phyloP scores from a whole-genome alignment of 1,140 invertebrate genomes.

The Philotrypesis tridentata region DNA sequence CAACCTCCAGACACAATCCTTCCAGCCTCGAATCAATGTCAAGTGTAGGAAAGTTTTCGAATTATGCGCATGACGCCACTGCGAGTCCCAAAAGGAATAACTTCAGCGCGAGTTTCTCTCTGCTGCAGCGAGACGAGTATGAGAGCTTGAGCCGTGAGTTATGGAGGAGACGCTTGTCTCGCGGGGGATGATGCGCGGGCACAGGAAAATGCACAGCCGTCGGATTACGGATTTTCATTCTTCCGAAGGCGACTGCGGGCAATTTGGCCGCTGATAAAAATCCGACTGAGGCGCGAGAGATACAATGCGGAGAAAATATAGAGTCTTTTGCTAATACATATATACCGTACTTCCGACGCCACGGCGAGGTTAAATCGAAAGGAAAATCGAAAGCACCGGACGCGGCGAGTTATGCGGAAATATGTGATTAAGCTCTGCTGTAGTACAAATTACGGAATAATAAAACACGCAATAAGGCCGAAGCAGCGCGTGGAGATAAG shows the following conservation, averaged over 20 bases:
- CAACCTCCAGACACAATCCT: conserved; percentile 17
- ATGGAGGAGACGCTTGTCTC: not conserved
- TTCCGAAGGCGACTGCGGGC: too few relatives aligned
- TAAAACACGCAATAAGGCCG: not conserved
- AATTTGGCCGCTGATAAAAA: too few relatives aligned
- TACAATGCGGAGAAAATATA: too few relatives aligned
- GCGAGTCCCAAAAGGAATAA: not conserved
- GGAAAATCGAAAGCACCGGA: too few relatives aligned
- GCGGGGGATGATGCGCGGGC: not conserved
- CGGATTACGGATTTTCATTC: too few relatives aligned
- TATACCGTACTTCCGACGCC: too few relatives aligned
- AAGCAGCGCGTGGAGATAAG: not conserved
- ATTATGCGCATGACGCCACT: conserved; percentile 5
- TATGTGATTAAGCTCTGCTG: not conserved
- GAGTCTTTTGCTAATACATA: too few relatives aligned
- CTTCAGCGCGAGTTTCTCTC: not conserved
- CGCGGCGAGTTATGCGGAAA: conserved; percentile 6
- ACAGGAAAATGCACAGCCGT: not conserved
- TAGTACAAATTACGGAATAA: conserved; percentile 3
- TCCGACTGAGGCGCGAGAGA: too few relatives aligned
- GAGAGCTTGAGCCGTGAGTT: not conserved
- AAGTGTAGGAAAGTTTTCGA: conserved; percentile 36
- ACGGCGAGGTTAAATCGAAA: not conserved
- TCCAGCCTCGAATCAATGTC: conserved; percentile 4
- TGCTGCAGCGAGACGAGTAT: not conserved